Percentiles rank a stretch among this genome's conserved stretches.
phyloP scores from a whole-genome alignment of 2,113 vertebrate species.

The Onychorhynchus coronatus region DNA sequence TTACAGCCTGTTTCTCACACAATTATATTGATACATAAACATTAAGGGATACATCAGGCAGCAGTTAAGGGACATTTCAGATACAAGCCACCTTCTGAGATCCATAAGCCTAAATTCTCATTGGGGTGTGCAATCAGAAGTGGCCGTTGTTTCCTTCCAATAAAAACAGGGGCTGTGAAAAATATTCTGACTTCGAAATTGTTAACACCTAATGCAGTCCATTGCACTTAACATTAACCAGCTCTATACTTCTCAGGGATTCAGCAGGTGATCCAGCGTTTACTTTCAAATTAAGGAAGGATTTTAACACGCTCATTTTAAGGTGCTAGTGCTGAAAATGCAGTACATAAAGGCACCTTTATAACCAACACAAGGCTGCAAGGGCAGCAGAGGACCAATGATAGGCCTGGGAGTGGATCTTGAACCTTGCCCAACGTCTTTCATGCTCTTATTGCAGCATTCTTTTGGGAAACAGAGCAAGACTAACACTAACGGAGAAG shows the following conservation, averaged over 20 bases:
- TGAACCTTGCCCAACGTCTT: not conserved
- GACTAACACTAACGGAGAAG: not conserved
- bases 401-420: not conserved
- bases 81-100: not conserved
- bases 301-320: not conserved
- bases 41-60: not conserved
- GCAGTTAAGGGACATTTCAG: not conserved
- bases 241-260: not conserved
- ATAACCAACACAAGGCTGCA: not conserved
- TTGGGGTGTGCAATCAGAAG: not conserved
- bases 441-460: not conserved
- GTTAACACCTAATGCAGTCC: accelerated
- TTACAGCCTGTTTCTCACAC: not conserved
- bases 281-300: not conserved
- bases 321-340: not conserved
- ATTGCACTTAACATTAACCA: not conserved
- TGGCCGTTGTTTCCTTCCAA: not conserved
- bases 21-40: not conserved
- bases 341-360: not conserved
- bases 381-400: not conserved
- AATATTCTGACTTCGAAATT: not conserved
- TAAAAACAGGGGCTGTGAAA: not conserved
- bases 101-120: not conserved
- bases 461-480: not conserved
- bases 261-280: not conserved